Percentiles rank a stretch among this genome's conserved stretches.
Evolutionary conservation across 2,888 invertebrate genomes (phyloP).

Genomic region (Yponomeuta plumbellus): DNA sequence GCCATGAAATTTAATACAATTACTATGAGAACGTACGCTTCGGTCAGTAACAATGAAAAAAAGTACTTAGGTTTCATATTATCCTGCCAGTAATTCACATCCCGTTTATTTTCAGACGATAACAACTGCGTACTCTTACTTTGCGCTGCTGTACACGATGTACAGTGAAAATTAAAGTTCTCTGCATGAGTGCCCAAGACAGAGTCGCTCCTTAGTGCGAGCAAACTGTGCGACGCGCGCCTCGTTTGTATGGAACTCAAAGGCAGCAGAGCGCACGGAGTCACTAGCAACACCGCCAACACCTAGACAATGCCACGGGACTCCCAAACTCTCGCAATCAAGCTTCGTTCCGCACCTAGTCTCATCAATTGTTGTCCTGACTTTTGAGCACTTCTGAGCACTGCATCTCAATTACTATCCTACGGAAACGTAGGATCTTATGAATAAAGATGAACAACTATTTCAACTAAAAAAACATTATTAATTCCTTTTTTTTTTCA

Average conservation of each 20-base stretch:
- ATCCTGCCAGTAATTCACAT: background rate
- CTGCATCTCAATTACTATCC: background rate
- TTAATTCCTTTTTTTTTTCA: too few species aligned
- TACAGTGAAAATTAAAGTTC: slow-evolving; percentile 8
- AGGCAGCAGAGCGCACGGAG: background rate
- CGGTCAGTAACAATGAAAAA: slow-evolving; percentile 38
- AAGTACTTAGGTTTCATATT: too few species aligned
- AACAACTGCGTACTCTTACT: slow-evolving; percentile 56
- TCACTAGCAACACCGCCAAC: background rate
- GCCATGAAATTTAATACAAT: slow-evolving; percentile 55
- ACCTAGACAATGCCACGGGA: background rate
- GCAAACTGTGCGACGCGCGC: background rate
- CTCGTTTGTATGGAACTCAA: background rate
- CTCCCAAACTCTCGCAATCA: background rate
- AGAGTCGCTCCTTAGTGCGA: background rate
- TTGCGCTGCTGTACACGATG: slow-evolving; percentile 46
- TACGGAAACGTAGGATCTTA: too few species aligned
- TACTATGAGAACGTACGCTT: slow-evolving; percentile 54
- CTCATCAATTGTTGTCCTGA: background rate
- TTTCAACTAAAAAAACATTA: too few species aligned
- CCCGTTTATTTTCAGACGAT: slow-evolving; percentile 49
- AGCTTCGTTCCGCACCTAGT: background rate
- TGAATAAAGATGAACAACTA: too few species aligned
- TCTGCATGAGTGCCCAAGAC: too few species aligned
- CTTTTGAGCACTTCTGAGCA: background rate